Conservation (phyloP, 2,888 invertebrate species). For the Metopia argyrocephala region DNA sequence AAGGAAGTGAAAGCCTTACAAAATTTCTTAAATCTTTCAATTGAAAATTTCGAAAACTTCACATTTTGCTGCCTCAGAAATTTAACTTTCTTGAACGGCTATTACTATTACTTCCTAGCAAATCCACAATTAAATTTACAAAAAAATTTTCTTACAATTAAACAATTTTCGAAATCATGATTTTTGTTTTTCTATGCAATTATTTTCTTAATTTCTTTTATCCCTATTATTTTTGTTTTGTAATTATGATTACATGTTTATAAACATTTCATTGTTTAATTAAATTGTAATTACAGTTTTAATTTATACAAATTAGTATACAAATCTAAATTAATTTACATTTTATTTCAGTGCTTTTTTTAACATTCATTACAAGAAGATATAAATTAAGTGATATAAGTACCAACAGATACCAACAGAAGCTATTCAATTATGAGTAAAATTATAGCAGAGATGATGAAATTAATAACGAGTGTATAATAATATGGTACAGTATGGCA, state of each 20-base stretch:
- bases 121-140: too few species aligned
- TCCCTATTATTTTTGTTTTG: not conserved
- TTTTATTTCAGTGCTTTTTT: not conserved
- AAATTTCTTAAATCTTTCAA: too few species aligned
- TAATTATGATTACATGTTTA: not conserved
- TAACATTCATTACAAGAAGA: not conserved
- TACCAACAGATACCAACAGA: not conserved
- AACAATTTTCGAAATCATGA: not conserved
- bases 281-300: constrained; percentile 18
- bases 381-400: not conserved
- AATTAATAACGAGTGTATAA: too few species aligned
- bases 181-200: not conserved
- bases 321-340: constrained; percentile 16
- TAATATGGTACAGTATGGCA: too few species aligned
- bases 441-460: not conserved
- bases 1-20: too few species aligned
- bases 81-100: too few species aligned
- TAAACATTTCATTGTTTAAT: not conserved
- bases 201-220: not conserved
- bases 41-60: too few species aligned
- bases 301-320: constrained; percentile 23
- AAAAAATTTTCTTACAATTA: not conserved
- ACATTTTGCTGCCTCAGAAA: too few species aligned
- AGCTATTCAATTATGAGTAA: not conserved
- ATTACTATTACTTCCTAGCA: too few species aligned